Base-by-base conservation (phyloP, 2,113 vertebrate genomes). In the Galeopterus variegatus region DNA sequence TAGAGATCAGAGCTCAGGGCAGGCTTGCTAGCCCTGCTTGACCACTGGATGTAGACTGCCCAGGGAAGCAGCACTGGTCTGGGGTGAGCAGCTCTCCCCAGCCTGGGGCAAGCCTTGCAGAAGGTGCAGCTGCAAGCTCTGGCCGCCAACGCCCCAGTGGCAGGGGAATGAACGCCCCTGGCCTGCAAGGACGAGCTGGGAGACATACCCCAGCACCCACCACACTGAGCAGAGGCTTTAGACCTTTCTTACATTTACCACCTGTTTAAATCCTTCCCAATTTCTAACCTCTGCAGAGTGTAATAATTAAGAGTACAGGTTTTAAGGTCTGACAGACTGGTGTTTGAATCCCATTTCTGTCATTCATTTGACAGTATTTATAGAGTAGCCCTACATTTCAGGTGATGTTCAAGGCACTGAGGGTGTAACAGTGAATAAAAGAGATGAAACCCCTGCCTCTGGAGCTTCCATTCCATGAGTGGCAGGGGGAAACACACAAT, bases 341-440 rank as follows among this genome's bases (percentile, higher is more conserved):
- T 24, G 56, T 70, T 97, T n/a, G 36, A 79, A 73, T 80, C 21
- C 45, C 28, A 31, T 79, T 93, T 75, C 87, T 92, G 48, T 48
- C 67, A 69, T 58, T 62, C 21, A 10, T 50, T 58, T 72, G 62
- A 58, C 5, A 54, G 19, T 31, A 58, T 67, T 81, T 85, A 52
- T 24, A 86, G 23, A 36, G 26, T 45, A 64, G 83, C 60, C 58
- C 11, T 54, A 28, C 33, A 36, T 60, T 90, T 95, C 91, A 90
- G 88, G 70, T 65, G 36, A 54, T 75, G 58, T 28, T 77, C 65
- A 79, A 95, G 48, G 56, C 26, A 52, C 12, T 19, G 23, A 60
- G 58, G 15, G 18, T 48, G n/a, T 13, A 79, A 48, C 31, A 90
- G 31, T 48, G 36, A 65, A n/a, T 24, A 48, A 54, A 67, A 60